phyloP scores from a whole-genome alignment of 2,113 vertebrate species.

The Dromas ardeola region DNA sequence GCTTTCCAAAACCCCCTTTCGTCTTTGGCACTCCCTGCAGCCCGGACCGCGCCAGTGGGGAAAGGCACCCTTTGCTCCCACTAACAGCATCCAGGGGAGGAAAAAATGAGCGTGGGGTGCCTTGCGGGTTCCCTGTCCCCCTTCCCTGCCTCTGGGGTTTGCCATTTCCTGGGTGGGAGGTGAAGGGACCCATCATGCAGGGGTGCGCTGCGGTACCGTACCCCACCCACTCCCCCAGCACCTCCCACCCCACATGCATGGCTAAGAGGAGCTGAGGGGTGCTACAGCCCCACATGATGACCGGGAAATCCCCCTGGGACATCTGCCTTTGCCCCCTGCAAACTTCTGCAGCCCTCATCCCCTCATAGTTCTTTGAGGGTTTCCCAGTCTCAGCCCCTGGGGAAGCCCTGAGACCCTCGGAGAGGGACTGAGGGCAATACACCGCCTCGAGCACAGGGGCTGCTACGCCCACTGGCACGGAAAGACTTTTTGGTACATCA shows the following conservation, averaged over 20 bases:
- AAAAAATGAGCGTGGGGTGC: background rate
- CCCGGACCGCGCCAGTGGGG: accelerated
- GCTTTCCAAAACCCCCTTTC: slow-evolving; percentile 11
- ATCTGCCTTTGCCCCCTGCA: accelerated
- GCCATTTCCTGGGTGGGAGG: background rate
- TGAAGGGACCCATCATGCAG: accelerated
- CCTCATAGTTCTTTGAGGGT: background rate
- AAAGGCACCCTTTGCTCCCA: background rate
- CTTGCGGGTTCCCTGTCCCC: accelerated
- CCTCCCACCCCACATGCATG: accelerated
- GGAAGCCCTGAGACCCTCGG: background rate
- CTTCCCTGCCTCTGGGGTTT: background rate
- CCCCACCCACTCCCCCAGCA: too few species aligned
- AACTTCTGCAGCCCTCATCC: background rate
- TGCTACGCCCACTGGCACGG: accelerated
- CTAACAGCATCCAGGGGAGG: background rate
- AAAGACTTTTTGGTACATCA: background rate
- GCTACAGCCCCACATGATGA: background rate
- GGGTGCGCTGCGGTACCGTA: background rate
- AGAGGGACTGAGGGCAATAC: background rate
- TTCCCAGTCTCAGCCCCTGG: background rate
- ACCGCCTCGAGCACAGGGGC: background rate
- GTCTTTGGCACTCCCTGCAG: background rate
- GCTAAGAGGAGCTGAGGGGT: background rate
- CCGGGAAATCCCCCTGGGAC: accelerated